Conservation (phyloP, 2,113 vertebrate genomes). For the Panthera uncia region DNA sequence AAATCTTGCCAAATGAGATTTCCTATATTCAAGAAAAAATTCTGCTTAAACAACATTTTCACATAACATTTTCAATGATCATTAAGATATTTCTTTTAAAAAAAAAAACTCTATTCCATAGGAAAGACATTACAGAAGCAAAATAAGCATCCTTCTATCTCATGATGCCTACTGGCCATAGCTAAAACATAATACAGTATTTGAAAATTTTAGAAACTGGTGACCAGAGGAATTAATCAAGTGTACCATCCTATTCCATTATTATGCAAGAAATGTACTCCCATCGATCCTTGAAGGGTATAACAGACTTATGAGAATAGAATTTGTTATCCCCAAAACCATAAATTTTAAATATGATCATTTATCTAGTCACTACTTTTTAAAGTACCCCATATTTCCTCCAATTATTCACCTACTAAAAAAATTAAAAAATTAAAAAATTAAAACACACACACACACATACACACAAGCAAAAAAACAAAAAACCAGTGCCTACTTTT, state of each 20-base stretch:
- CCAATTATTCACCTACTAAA: background rate
- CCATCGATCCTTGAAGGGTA: background rate
- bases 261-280: background rate
- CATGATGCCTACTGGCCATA: background rate
- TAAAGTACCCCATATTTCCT: background rate
- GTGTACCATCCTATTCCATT: background rate
- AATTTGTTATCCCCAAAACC: background rate
- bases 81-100: background rate
- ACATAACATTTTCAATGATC: background rate
- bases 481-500: background rate
- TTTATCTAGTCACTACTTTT: background rate
- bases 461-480: too few species aligned
- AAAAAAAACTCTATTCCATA: background rate
- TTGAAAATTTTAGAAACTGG: background rate
- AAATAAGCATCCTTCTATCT: background rate
- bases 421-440: background rate
- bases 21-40: background rate
- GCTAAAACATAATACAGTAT: background rate
- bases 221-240: background rate
- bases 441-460: too few species aligned
- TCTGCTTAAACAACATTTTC: background rate
- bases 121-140: background rate
- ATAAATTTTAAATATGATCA: conserved; percentile 19
- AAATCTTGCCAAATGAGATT: background rate
- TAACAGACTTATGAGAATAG: background rate